Base-by-base conservation (phyloP, 2,797 vertebrate genomes). In the Danio aesculapii region DNA sequence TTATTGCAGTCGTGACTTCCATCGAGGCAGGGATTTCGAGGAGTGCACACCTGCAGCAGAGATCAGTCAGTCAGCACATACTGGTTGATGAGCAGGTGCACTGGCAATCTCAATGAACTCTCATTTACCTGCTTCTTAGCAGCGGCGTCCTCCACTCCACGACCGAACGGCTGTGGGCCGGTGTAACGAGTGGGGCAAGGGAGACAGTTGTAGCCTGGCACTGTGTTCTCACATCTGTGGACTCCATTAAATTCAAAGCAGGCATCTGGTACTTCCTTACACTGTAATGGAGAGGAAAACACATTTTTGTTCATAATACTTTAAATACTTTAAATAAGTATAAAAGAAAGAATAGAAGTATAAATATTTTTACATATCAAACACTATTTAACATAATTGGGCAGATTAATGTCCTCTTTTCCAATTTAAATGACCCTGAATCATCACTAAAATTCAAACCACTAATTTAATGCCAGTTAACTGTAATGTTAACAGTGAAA, bases 1-100 rank as follows among this genome's bases (percentile, higher is more conserved):
- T 96, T 98, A 91, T 99, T 99, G 89, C 98, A 99, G 88, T 96
- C 92, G 3, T 99, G 97, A 59, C 97, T 99, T 88, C 97, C 97
- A 49, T 99, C 98, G 0, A 95, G 92, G 88, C 98, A 99, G 57
- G 98, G 98, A 90, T 99, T 99, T 73, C 95, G 96, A 21, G 98
- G 97, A 5, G 96, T 96, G 92, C 98, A 99, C 46, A 97, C 95
- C 98, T 99, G 89, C 12, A 81, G 66, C 84, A 41, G 84, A 12
- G 6, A 66, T 1, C 11, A 44, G 53, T 77, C 61, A 71, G 41
- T 67, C 52, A 19, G 14, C 11, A 6, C 8, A 4, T 8, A 14
- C 41, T 46, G 12, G 19, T 67, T 49, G 16, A 13, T 30, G 5
- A 61, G 16, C 57, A 55, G n/a, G 9, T 77, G 49, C 41, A 6